phyloP scores from a whole-genome alignment of 2,113 vertebrate species.

The Uria aalge region DNA sequence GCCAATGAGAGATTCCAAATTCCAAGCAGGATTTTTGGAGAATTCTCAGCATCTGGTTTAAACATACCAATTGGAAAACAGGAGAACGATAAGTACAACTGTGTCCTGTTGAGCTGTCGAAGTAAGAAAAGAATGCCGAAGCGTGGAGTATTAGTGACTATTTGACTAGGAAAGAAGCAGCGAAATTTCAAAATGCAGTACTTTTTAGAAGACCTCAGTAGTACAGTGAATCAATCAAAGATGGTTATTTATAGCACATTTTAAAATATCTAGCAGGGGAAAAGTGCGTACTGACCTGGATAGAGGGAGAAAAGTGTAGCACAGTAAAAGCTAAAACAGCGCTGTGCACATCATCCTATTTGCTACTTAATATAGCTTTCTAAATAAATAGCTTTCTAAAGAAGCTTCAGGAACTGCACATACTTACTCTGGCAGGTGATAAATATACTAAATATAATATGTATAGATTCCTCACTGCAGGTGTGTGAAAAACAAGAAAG shows the following conservation, averaged over 20 bases:
- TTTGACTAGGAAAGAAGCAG: not conserved
- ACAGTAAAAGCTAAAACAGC: not conserved
- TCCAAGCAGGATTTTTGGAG: not conserved
- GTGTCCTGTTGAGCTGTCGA: not conserved
- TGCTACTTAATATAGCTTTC: not conserved
- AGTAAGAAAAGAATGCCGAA: not conserved
- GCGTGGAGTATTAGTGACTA: not conserved
- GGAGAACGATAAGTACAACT: not conserved
- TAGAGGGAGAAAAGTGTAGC: not conserved
- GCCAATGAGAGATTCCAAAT: not conserved
- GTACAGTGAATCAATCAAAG: not conserved
- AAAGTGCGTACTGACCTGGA: not conserved
- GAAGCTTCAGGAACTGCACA: not conserved
- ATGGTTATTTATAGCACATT: not conserved
- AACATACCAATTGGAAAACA: not conserved
- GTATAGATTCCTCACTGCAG: not conserved
- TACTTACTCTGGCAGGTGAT: not conserved
- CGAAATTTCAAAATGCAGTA: not conserved
- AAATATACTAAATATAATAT: not conserved
- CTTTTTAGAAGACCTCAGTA: not conserved
- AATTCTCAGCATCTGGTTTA: not conserved
- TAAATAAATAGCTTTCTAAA: not conserved
- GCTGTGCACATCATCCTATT: not conserved
- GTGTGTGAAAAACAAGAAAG: not conserved
- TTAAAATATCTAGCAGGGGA: not conserved